Percentiles rank a stretch among this genome's conserved stretches.
These are phyloP conservation scores for Hyposoter dolosus DNA, from an alignment of 2,888 invertebrate species.

Conservation along the genomic window DNA sequence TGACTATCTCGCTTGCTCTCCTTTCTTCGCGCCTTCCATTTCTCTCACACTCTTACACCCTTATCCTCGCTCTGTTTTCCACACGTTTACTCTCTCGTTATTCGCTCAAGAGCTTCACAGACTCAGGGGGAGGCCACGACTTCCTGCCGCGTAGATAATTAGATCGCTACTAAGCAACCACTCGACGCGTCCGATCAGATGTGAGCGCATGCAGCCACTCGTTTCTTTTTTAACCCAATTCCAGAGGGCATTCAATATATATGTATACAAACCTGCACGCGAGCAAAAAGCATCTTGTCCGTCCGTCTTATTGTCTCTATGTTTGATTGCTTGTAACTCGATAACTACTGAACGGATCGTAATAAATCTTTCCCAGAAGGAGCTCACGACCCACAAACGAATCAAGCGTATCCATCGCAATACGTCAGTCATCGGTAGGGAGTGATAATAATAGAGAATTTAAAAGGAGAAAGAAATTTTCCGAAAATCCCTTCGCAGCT, in stretches of 20 bases:
- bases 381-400: neutral
- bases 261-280: slow-evolving; percentile 30
- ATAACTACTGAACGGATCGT: neutral
- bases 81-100: slow-evolving; percentile 68
- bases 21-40: slow-evolving; percentile 26
- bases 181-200: slow-evolving; percentile 77
- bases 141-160: slow-evolving; percentile 84
- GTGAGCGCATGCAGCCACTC: slow-evolving; percentile 69
- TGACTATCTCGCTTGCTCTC: slow-evolving; percentile 4
- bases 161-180: slow-evolving; percentile 84
- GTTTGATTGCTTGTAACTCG: neutral
- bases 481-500: too few relatives aligned
- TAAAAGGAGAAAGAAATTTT: too few relatives aligned
- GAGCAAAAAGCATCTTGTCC: neutral
- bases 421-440: neutral
- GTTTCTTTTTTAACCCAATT: slow-evolving; percentile 68
- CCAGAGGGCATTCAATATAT: slow-evolving; percentile 42
- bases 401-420: neutral
- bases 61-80: slow-evolving; percentile 35
- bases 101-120: slow-evolving; percentile 73
- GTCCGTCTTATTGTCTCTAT: neutral
- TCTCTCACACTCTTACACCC: slow-evolving; percentile 32
- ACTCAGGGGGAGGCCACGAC: slow-evolving; percentile 82
- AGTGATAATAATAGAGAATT: too few relatives aligned
- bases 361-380: neutral